These are phyloP conservation scores for Charanyca ferruginea DNA, from an alignment of 2,888 invertebrate genomes.

Conservation along the genomic window DNA sequence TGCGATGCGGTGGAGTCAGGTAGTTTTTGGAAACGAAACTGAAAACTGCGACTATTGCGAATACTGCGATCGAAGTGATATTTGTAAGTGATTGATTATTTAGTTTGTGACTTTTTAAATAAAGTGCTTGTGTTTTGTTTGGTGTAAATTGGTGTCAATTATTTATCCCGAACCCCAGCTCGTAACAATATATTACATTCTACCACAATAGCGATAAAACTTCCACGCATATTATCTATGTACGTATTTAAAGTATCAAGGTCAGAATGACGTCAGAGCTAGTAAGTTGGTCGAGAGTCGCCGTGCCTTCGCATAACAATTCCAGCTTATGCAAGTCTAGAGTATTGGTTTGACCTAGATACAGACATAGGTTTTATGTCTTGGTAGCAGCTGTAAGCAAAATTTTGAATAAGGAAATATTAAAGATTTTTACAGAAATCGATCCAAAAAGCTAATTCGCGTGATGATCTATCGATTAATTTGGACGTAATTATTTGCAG, in stretches of 20 bases:
- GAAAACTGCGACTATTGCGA: too few species aligned
- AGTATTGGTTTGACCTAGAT: slow-evolving; percentile 58
- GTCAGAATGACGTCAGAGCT: slow-evolving; percentile 60
- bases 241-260: slow-evolving; percentile 39
- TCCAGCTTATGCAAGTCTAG: slow-evolving; percentile 69
- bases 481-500: too few species aligned
- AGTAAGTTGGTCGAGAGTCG: slow-evolving; percentile 63
- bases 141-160: too few species aligned
- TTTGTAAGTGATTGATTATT: too few species aligned
- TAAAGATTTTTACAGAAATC: not conserved
- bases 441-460: not conserved
- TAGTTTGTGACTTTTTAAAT: too few species aligned
- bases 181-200: too few species aligned
- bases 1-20: too few species aligned
- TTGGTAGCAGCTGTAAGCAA: slow-evolving; percentile 18
- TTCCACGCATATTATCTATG: slow-evolving; percentile 5
- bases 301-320: slow-evolving; percentile 76
- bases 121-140: too few species aligned
- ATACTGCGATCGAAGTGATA: too few species aligned
- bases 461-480: not conserved
- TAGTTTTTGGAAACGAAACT: too few species aligned
- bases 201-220: not conserved
- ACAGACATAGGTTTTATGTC: slow-evolving; percentile 35
- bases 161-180: too few species aligned
- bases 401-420: slow-evolving; percentile 7